Base-by-base conservation (phyloP, 1,140 invertebrate species). In the Goniozus legneri region DNA sequence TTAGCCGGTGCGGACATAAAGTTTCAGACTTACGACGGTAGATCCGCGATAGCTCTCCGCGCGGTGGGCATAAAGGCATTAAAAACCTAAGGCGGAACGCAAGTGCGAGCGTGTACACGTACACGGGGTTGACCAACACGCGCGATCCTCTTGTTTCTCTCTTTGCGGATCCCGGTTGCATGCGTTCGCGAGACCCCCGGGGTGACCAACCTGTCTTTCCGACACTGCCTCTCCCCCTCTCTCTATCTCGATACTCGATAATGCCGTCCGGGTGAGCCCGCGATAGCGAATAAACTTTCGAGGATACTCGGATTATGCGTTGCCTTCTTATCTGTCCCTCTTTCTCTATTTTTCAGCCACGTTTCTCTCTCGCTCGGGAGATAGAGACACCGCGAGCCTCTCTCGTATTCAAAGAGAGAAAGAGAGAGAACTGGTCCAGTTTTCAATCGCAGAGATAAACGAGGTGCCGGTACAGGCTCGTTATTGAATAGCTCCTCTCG, bases 11-110 rank as follows among this genome's bases (percentile, higher is more conserved):
- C 64, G 64, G 68, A 75, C 73, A 76, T 76, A 76, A 76, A 76
- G 74, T 75, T 74, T 68, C 71, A 74, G 71, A 76, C 74, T 74
- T 76, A 76, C 74, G 74, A 73, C 71, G 68, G 68, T 62, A 76
- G 74, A 76, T 76, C 64, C 66, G 49, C 74, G 74, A 76, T 76
- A 76, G 71, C 68, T 73, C 65, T n/a, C n/a, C 71, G 73, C 62
- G 69, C 71, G 71, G 71, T 74, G 62, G 71, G 71, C 68, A 75
- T 76, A 67, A 75, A 75, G 69, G 74, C 73, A 74, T 74, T 64
- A 60, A 62, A 60, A 65, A 56, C 47, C 54, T 46, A 47, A 54
- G 60, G 60, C 44, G 56, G 59, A 64, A 64, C 53, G 56, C 58
- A 67, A 67, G 63, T 67, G 59, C 57, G 57, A 55, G 57, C 57